Percentiles rank a stretch among this genome's conserved stretches.
phyloP scores from a whole-genome alignment of 2,797 vertebrate genomes.

The Sphenodon punctatus region DNA sequence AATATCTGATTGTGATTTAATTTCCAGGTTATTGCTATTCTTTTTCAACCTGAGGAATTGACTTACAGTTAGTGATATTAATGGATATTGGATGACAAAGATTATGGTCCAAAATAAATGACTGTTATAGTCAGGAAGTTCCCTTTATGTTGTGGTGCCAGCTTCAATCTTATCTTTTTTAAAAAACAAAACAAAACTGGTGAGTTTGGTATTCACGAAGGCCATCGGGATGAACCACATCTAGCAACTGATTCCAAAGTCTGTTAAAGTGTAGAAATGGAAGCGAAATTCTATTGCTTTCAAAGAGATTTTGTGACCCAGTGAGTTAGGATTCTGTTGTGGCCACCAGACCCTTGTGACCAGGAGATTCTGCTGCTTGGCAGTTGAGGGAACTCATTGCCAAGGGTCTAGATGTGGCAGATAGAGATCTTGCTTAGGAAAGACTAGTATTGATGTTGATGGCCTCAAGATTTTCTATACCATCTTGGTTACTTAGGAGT shows the following conservation, averaged over 20 bases:
- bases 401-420: too few relatives aligned
- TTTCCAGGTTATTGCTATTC: conserved; percentile 40
- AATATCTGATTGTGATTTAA: conserved; percentile 54
- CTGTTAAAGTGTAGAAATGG: neutral
- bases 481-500: too few relatives aligned
- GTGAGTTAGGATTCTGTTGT: too few relatives aligned
- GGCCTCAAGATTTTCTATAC: too few relatives aligned
- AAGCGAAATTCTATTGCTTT: neutral
- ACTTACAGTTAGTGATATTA: conserved; percentile 10
- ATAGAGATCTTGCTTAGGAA: too few relatives aligned
- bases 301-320: too few relatives aligned
- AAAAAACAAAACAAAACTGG: conserved; percentile 27
- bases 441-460: too few relatives aligned
- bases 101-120: conserved; percentile 17
- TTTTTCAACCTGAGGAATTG: conserved; percentile 17
- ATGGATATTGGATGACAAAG: conserved; percentile 13
- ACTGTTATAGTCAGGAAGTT: neutral
- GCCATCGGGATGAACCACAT: neutral
- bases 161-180: conserved; percentile 19
- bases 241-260: neutral
- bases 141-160: conserved; percentile 24
- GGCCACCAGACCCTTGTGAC: too few relatives aligned
- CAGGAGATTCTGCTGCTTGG: too few relatives aligned
- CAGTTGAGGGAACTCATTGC: too few relatives aligned
- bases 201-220: neutral